phyloP scores from a whole-genome alignment of 2,797 vertebrate genomes.

The Phrynocephalus vlangalii region DNA sequence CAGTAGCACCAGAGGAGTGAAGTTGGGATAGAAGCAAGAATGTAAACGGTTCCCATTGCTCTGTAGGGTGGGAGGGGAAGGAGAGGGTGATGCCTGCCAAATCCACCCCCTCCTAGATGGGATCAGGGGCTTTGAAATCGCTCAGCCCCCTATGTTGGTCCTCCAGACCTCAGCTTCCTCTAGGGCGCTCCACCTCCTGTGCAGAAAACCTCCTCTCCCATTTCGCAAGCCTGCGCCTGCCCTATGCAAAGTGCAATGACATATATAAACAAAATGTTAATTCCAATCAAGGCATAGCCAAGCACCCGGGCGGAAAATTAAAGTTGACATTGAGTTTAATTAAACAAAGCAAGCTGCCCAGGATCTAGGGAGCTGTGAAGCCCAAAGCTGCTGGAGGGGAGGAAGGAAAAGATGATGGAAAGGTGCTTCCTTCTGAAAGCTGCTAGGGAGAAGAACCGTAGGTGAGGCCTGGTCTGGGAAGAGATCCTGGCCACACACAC shows the following conservation, averaged over 20 bases:
- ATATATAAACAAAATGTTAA: slow-evolving; percentile 69
- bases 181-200: background rate
- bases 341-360: slow-evolving; percentile 72
- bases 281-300: slow-evolving; percentile 69
- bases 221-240: background rate
- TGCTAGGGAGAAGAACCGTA: no score
- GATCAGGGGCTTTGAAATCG: background rate
- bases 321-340: slow-evolving; percentile 78
- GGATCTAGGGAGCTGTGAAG: background rate
- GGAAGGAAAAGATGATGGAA: background rate
- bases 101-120: no score
- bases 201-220: background rate
- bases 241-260: slow-evolving; percentile 64
- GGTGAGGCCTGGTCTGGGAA: no score
- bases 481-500: no score
- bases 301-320: slow-evolving; percentile 76
- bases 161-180: background rate
- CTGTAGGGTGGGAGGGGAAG: no score
- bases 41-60: no score
- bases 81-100: background rate
- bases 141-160: no score
- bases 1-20: no score
- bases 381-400: background rate
- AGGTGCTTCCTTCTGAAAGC: no score
- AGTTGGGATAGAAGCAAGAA: no score